These are phyloP conservation scores for Rotaria magnacalcarata DNA, from an alignment of 2,888 invertebrate genomes.

Conservation along the genomic window DNA sequence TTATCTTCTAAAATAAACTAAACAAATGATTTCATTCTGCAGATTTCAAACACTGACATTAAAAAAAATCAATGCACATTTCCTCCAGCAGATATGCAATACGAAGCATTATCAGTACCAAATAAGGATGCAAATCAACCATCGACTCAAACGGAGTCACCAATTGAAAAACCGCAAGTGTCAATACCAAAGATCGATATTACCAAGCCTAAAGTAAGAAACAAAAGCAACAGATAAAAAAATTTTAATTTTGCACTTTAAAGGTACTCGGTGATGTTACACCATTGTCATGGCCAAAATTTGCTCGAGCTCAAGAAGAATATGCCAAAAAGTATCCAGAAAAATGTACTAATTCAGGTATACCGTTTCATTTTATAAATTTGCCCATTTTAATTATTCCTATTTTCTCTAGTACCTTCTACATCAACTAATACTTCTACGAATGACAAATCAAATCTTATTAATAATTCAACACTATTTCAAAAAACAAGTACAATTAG, in stretches of 20 bases:
- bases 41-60: not conserved
- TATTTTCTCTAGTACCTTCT: not conserved
- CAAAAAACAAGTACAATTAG: not conserved
- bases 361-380: no score
- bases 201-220: not conserved
- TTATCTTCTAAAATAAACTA: not conserved
- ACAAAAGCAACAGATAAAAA: no score
- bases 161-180: not conserved
- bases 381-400: not conserved
- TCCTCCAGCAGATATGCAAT: not conserved
- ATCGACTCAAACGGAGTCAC: not conserved
- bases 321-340: not conserved
- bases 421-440: not conserved
- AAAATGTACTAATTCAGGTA: not conserved
- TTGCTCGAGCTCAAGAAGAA: not conserved
- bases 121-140: not conserved
- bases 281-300: constrained; percentile 28
- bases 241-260: not conserved
- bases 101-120: not conserved
- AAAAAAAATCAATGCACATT: not conserved
- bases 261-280: not conserved
- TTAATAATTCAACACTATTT: not conserved
- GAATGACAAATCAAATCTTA: not conserved
- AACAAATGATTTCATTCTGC: not conserved
- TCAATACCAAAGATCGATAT: not conserved